Conservation (phyloP, 2,888 invertebrate genomes). For the Hydrotaea diabolus region DNA sequence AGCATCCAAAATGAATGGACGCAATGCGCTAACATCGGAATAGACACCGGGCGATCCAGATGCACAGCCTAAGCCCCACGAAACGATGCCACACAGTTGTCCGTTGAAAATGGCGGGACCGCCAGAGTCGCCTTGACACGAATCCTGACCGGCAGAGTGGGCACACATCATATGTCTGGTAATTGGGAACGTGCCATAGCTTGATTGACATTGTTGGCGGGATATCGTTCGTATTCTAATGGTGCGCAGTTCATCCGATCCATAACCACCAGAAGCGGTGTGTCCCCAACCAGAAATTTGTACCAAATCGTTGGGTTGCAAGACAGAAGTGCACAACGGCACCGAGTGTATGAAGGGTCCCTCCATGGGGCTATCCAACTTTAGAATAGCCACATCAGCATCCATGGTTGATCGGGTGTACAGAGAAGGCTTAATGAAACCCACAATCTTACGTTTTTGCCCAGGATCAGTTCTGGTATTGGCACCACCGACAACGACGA, state of each 20-base stretch:
- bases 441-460: not conserved
- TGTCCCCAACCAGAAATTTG: conserved; percentile 28
- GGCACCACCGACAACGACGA: not conserved
- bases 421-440: not conserved
- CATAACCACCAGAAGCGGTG: not conserved
- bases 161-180: not conserved
- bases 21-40: not conserved
- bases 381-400: not conserved
- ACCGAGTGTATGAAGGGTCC: not conserved
- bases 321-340: not conserved
- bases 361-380: not conserved
- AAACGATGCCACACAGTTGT: not conserved
- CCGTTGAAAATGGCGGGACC: not conserved
- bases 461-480: conserved; percentile 3
- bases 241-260: not conserved
- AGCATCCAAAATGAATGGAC: not conserved
- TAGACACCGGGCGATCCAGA: conserved; percentile 1
- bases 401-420: not conserved
- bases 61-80: not conserved
- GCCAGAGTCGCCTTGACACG: conserved; percentile 22
- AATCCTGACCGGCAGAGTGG: not conserved
- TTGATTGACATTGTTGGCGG: not conserved
- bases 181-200: not conserved
- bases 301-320: not conserved
- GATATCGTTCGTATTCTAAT: not conserved